Base-by-base conservation (phyloP, 2,888 invertebrate species). In the Luperina nickerlii region DNA sequence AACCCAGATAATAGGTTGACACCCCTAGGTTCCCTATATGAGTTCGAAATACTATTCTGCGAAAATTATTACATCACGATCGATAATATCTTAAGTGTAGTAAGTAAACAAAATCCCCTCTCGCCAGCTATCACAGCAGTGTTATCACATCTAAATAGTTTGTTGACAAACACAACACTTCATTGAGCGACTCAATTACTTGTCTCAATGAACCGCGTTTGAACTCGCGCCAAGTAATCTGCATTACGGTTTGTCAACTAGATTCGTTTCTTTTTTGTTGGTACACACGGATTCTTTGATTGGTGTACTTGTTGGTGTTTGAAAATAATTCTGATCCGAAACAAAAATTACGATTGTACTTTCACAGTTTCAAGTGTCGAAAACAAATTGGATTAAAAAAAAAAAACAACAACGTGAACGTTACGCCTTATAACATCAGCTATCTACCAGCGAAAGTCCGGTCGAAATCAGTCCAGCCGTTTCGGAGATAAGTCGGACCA, bases 151-250 rank as follows among this genome's bases (percentile, higher is more conserved):
- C 62, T n/a, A 57, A 72, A 73, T 66, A 68, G 66, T 81, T 74
- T 85, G 81, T 88, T 89, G 88, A 78, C 76, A 86, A 86, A 79
- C 81, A 83, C 60, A 78, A 38, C 81, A 70, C 45, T 81, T 79
- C 79, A 76, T 76, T 83, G 81, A 82, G 72, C 68, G 63, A 38
- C 72, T 68, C 70, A 63, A 81, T 83, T 74, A 76, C 76, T 74
- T 63, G 67, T 75, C 74, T 88, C 80, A 90, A 85, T 88, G 87
- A 78, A 63, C 73, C 48, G 62, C 20, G 66, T 51, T 89, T 88
- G 87, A 83, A 81, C 70, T 45, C 42, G 51, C 27, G 87, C 87
- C 87, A 87, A 89, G 51, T 82, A 76, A 81, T 86, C 75, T 74
- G 11, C 70, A 69, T 85, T 60, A 74, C 75, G 15, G 63, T 76